A percentile compares a stretch with the other conserved stretches of the same genome.
Evolutionary conservation across 2,113 vertebrate species (phyloP).

Genomic region (Cyrtonyx montezumae): DNA sequence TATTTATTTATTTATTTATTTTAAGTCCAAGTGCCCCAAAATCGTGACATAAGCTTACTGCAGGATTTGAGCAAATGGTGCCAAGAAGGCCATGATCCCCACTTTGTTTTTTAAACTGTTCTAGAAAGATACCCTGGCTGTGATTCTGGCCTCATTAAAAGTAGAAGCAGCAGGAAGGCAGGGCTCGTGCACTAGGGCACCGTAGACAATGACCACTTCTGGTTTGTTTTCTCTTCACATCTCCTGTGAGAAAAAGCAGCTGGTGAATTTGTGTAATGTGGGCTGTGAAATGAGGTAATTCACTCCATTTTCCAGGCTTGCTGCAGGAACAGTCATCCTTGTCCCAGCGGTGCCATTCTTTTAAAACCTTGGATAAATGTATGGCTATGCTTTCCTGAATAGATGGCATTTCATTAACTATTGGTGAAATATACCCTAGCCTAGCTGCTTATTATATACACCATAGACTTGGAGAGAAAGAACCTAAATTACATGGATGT

Average conservation of each 20-base stretch:
- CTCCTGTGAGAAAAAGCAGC: not conserved
- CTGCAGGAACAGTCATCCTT: not conserved
- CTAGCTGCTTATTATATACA: not conserved
- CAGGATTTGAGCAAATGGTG: not conserved
- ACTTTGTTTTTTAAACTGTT: not conserved
- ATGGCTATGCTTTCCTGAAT: not conserved
- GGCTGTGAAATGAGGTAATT: not conserved
- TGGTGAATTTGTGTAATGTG: not conserved
- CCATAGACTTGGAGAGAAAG: not conserved
- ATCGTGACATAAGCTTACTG: not conserved
- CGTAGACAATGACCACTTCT: not conserved
- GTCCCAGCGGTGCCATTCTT: not conserved
- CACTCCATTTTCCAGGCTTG: not conserved
- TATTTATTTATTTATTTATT: not conserved
- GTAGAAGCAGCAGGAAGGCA: not conserved
- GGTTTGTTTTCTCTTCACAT: not conserved
- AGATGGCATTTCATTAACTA: not conserved
- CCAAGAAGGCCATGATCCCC: not conserved
- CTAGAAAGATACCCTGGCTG: accelerated
- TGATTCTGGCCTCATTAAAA: not conserved
- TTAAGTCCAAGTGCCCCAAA: not conserved
- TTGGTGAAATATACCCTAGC: not conserved
- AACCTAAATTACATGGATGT: not conserved
- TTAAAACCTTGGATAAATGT: not conserved
- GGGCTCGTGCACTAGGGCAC: not conserved